Conservation (phyloP, 2,797 vertebrate species). For the Lindbergichthys nudifrons region DNA sequence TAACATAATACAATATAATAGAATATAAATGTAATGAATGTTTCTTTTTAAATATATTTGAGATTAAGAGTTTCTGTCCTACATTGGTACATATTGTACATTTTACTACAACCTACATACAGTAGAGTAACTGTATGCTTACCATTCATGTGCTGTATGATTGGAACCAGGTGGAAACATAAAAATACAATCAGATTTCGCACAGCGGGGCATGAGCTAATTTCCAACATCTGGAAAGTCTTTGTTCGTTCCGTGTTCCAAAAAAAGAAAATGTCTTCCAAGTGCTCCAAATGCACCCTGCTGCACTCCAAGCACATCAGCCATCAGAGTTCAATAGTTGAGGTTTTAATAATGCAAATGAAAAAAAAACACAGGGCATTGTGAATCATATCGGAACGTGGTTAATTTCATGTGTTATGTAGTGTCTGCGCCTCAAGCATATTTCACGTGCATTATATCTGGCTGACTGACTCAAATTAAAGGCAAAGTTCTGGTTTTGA, state of each 20-base stretch:
- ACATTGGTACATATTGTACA: background rate
- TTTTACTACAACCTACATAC: background rate
- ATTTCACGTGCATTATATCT: constrained; percentile 43
- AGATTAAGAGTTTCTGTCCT: background rate
- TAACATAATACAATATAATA: too few relatives aligned
- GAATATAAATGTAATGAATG: too few relatives aligned
- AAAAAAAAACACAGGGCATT: background rate
- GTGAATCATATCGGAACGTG: constrained; percentile 11
- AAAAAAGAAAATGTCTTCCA: constrained; percentile 1
- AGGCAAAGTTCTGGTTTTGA: constrained; percentile 40
- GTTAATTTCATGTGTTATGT: constrained; percentile 36
- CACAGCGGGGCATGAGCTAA: constrained; percentile 1
- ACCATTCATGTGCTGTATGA: too few relatives aligned
- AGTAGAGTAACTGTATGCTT: too few relatives aligned
- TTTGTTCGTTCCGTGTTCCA: constrained; percentile 17
- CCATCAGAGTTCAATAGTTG: constrained; percentile 44
- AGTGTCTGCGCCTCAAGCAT: constrained; percentile 35
- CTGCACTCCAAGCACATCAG: too few relatives aligned
- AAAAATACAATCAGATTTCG: constrained; percentile 20
- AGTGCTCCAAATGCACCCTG: constrained; percentile 4
- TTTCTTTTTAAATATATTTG: too few relatives aligned
- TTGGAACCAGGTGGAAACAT: background rate
- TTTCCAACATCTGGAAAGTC: background rate
- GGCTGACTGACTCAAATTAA: constrained; percentile 55
- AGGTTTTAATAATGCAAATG: constrained; percentile 59